Percentiles rank a stretch among this genome's conserved stretches.
Evolutionary conservation across 1,140 invertebrate species (phyloP).

Genomic region (Lasioglossum albipes): DNA sequence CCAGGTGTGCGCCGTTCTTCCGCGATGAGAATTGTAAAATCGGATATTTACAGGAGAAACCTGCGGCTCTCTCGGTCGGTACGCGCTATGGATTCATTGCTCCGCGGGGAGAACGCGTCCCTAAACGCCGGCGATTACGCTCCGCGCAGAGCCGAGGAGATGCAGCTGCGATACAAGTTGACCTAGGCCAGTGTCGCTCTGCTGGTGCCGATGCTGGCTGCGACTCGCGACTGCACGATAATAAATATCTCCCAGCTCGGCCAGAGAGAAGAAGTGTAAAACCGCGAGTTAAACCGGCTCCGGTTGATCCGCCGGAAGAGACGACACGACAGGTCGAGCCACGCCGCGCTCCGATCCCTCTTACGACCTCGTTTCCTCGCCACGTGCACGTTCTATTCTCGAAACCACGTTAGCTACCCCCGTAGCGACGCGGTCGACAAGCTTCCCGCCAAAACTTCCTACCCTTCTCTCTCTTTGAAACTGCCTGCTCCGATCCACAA

Average conservation of each 20-base stretch:
- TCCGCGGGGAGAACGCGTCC: not conserved
- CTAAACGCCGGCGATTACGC: not conserved
- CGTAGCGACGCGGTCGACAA: not conserved
- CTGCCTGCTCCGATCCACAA: too few relatives aligned
- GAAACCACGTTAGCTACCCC: not conserved
- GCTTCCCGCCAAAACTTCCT: constrained; percentile 47
- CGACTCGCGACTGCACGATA: constrained; percentile 38
- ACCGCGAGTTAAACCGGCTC: constrained; percentile 41
- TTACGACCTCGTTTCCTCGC: constrained; percentile 22
- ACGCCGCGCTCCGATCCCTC: constrained; percentile 6
- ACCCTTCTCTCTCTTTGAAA: too few relatives aligned
- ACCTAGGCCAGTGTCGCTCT: constrained; percentile 53
- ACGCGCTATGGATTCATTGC: not conserved
- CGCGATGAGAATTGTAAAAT: too few relatives aligned
- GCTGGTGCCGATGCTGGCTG: not conserved
- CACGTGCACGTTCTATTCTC: constrained; percentile 45
- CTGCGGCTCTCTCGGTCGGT: not conserved
- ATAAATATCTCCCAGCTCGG: constrained; percentile 53
- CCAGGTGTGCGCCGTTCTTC: too few relatives aligned
- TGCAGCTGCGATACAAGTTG: constrained; percentile 47
- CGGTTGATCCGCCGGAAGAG: constrained; percentile 21
- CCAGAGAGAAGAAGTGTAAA: constrained; percentile 14
- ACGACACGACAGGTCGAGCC: not conserved
- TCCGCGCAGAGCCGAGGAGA: not conserved
- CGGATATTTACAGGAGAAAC: too few relatives aligned